phyloP scores from a whole-genome alignment of 1,140 invertebrate species.

The Apis laboriosa region DNA sequence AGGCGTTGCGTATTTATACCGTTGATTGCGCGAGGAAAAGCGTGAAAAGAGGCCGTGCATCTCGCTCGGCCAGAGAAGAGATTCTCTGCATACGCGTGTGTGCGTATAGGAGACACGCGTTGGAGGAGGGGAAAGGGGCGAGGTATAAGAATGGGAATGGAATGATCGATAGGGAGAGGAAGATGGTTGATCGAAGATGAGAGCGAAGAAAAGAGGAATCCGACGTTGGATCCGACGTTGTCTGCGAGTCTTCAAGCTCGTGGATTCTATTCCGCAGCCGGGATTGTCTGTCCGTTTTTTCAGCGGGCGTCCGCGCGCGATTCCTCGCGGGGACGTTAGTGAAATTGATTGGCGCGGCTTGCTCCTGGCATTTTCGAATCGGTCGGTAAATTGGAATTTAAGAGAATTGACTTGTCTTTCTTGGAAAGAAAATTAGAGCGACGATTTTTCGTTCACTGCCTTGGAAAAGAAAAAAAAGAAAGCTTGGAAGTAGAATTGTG shows the following conservation, averaged over 20 bases:
- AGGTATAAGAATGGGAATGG: neutral
- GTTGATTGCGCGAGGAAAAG: slow-evolving; percentile 3
- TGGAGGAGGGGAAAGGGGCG: too few species aligned
- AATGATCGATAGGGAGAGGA: slow-evolving; percentile 10
- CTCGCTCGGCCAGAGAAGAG: too few species aligned
- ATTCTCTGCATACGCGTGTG: too few species aligned
- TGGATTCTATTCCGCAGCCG: neutral
- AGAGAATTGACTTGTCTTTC: too few species aligned
- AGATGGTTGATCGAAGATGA: slow-evolving; percentile 17
- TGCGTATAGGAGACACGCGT: neutral
- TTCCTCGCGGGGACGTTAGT: neutral
- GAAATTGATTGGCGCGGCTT: slow-evolving; percentile 8
- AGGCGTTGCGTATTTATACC: neutral
- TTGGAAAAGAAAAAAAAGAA: neutral
- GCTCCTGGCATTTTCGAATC: neutral
- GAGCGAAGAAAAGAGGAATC: neutral
- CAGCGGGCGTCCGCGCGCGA: neutral
- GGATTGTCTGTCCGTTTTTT: slow-evolving; percentile 29
- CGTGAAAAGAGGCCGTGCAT: neutral
- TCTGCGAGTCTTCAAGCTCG: neutral
- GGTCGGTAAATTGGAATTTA: neutral
- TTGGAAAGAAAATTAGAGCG: neutral
- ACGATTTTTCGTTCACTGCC: neutral
- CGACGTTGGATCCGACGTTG: neutral
- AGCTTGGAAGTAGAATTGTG: too few species aligned